Conservation (phyloP, 2,888 invertebrate genomes). For the Alsophila aescularia region DNA sequence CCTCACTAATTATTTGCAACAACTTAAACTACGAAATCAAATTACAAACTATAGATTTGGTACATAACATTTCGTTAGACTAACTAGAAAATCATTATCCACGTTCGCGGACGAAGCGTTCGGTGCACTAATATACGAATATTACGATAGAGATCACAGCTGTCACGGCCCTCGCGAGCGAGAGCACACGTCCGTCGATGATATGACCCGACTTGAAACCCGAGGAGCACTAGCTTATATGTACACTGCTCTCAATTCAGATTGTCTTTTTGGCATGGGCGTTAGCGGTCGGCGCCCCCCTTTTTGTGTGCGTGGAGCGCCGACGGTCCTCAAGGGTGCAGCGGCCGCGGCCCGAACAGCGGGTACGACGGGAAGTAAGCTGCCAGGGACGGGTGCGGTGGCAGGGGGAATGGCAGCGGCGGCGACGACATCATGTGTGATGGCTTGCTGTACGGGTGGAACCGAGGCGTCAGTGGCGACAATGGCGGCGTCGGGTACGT, state of each 20-base stretch:
- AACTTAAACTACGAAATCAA: constrained; percentile 76
- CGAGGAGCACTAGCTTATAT: constrained; percentile 74
- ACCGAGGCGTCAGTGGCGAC: constrained; percentile 91
- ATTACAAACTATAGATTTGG: constrained; percentile 82
- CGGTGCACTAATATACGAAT: constrained; percentile 77
- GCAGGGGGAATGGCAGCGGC: constrained; percentile 86
- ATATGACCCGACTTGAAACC: constrained; percentile 79
- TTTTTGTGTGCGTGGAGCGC: constrained; percentile 89
- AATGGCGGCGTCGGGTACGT: constrained; percentile 96
- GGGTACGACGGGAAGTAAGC: constrained; percentile 96
- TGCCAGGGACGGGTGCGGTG: constrained; percentile 90
- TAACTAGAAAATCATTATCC: constrained; percentile 73
- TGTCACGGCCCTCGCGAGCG: constrained; percentile 63
- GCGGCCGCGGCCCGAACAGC: constrained; percentile 90
- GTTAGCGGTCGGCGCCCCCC: constrained; percentile 82
- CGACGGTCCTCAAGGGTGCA: constrained; percentile 89
- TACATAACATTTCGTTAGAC: constrained; percentile 82
- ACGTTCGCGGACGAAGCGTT: constrained; percentile 63
- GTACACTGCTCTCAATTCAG: constrained; percentile 73
- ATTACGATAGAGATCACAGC: constrained; percentile 84
- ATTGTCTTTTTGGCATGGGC: constrained; percentile 77
- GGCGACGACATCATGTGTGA: constrained; percentile 89
- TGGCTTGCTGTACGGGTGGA: constrained; percentile 96
- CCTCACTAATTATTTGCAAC: constrained; percentile 75
- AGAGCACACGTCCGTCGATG: constrained; percentile 69